Base-by-base conservation (phyloP, 2,888 invertebrate genomes). In the Lochmaea capreae region DNA sequence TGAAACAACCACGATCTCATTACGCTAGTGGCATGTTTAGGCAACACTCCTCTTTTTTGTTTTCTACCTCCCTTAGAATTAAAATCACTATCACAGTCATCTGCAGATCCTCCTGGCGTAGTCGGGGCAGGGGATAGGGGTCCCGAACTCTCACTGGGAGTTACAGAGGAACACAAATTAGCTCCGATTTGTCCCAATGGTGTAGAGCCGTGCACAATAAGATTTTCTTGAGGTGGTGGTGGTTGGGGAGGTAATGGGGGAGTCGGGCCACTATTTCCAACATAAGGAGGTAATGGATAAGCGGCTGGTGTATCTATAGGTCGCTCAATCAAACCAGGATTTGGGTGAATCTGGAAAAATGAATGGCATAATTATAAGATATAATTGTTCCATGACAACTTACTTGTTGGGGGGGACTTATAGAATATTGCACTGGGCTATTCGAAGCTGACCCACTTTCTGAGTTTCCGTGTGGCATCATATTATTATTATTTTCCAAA, bases 1-100 rank as follows among this genome's bases (percentile, higher is more conserved):
- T 97, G 97, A 89, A 98, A 98, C 78, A 98, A 91, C 98, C 98
- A 98, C 69, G 97, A 95, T 78, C 97, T 89, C 96, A 98, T 96
- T 78, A 96, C 96, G 87, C 97, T 97, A 69, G 98, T 98, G 79
- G 98, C 98, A 85, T 96, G 96, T 84, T 98, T 94, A 46, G 98
- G 98, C 83, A 98, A 90, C 79, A 98, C 97, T 14, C 98, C 97
- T 14, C 98, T 90, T 88, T 95, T 95, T 83, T 93, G 93, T 82
- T 92, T 90, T 79, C 91, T 88, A 86, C 84, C 85, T 9, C 84
- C 81, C 43, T 86, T 79, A 63, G 85, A 82, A 42, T 84, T 85
- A 79, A 87, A 87, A 80, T 88, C 88, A 78, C 88, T 88, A 81
- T 89, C 90, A 81, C 90, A 89, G 78, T 90, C 90, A 79, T 90